Evolutionary conservation across 2,113 vertebrate genomes (phyloP), one percentile per base, ranked within the genome.

Genomic region (Lepus europaeus): DNA sequence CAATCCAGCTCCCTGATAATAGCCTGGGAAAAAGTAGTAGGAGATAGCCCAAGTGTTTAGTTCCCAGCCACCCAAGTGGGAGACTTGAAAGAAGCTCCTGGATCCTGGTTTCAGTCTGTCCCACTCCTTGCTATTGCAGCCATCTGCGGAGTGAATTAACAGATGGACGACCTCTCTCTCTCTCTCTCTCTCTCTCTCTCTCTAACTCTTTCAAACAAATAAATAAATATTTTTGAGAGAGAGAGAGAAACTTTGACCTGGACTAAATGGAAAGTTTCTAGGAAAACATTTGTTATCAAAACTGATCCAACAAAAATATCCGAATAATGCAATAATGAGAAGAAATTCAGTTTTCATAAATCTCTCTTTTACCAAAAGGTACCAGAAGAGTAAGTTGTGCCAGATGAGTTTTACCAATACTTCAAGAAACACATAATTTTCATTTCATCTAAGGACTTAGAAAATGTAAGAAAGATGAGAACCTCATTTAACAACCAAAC

Each of bases 361-460:
- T 56, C 77, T 63, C 66, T n/a, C n/a, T 74, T 6, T 66, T 81
- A 22, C 6, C 45, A 45, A 89, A 89, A 82, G 14, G 10, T 49
- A 68, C n/a, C 49, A 76, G 51, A 22, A 39, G 49, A 93, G 9
- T 56, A 31, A 76, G 16, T 72, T 64, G 53, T 45, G 56, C 51
- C 72, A 90, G 31, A 9, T 73, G 14, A 94, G 23, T 80, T 63
- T 53, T 61, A 72, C 31, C 64, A 93, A 80, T 6, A 93, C 36
- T 80, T 80, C 76, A 80, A 68, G 56, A 45, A 72, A 80, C 22
- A 59, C 53, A 81, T 63, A 25, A 70, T 73, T 74, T 80, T 87
- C n/a, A 86, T 90, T 93, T 86, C 80, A 83, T 76, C 36, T 56
- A n/a, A 90, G 64, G 14, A 92, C 74, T 87, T 61, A 76, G 61